phyloP scores from a whole-genome alignment of 2,113 vertebrate species.

The Pachypanchax playfairii region DNA sequence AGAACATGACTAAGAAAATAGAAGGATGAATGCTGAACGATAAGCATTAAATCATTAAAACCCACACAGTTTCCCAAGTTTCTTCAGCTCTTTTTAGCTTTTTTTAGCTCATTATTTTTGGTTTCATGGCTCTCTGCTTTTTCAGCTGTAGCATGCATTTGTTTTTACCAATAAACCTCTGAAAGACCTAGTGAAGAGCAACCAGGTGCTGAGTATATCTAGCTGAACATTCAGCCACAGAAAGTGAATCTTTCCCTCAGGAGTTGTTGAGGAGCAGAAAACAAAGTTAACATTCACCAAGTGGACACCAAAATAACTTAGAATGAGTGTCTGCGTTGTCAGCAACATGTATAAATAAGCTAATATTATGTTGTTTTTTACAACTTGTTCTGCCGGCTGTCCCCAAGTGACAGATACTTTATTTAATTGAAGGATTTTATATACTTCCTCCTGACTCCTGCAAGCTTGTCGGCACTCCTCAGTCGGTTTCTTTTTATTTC shows the following conservation, averaged over 20 bases:
- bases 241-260: not conserved
- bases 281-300: conserved; percentile 6
- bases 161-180: not conserved
- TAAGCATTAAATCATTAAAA: not conserved
- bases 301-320: not conserved
- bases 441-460: not conserved
- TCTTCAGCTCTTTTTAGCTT: not conserved
- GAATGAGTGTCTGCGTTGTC: not conserved
- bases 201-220: not conserved
- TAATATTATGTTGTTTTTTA: not conserved
- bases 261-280: not conserved
- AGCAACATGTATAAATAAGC: not conserved
- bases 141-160: not conserved
- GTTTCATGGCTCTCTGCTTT: not conserved
- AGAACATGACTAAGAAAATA: not conserved
- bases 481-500: not conserved
- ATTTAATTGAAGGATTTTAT: not conserved
- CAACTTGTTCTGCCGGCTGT: not conserved
- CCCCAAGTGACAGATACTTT: not conserved
- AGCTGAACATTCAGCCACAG: not conserved
- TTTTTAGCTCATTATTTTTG: not conserved
- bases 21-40: no score
- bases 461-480: not conserved
- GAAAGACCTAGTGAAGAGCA: not conserved
- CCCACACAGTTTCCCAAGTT: not conserved